These are phyloP conservation scores for Crypturellus undulatus DNA, from an alignment of 2,113 vertebrate genomes.

Conservation along the genomic window DNA sequence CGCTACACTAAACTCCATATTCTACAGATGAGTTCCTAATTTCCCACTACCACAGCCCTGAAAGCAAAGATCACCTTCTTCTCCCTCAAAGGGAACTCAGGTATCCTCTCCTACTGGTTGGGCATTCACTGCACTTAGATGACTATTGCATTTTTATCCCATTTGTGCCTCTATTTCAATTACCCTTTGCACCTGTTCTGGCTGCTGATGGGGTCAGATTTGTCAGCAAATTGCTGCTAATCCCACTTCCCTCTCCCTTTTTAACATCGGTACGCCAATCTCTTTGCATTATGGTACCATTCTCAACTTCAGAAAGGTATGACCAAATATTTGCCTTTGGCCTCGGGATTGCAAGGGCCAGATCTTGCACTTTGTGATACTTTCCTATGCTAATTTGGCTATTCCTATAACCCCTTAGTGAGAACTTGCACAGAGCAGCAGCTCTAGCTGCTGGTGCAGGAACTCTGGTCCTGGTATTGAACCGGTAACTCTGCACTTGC, in stretches of 20 bases:
- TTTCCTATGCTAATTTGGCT: neutral
- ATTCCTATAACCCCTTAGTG: neutral
- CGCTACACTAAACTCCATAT: neutral
- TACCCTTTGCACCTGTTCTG: neutral
- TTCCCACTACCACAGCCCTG: neutral
- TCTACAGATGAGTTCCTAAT: neutral
- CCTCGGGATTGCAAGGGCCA: neutral
- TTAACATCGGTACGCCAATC: neutral
- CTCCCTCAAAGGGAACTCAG: neutral
- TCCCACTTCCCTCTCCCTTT: neutral
- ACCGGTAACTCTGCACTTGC: neutral
- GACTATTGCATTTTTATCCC: neutral
- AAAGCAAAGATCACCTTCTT: neutral
- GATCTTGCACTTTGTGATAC: conserved; percentile 34
- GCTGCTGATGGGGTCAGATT: neutral
- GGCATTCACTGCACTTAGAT: neutral
- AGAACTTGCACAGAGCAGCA: neutral
- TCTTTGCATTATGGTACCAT: neutral
- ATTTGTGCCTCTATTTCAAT: neutral
- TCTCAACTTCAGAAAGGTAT: neutral
- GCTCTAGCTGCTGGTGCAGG: neutral
- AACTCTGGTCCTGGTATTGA: no score
- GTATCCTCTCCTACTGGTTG: neutral
- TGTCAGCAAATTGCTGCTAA: neutral
- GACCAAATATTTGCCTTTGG: neutral